Percentiles rank a stretch among this genome's conserved stretches.
These are phyloP conservation scores for Ectemnius lituratus DNA, from an alignment of 2,888 invertebrate genomes.

Conservation along the genomic window DNA sequence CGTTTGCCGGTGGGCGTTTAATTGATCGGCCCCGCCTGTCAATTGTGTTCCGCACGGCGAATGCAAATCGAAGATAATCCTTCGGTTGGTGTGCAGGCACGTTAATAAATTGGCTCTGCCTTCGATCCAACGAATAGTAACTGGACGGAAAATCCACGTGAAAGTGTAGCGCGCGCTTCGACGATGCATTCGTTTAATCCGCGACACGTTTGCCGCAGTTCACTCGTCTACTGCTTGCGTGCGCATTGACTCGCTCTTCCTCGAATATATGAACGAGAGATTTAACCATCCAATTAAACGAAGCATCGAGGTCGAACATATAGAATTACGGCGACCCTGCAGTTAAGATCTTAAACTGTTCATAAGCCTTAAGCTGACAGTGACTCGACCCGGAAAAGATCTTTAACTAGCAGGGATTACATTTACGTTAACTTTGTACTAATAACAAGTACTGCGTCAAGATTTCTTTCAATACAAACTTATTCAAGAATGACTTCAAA, in stretches of 20 bases:
- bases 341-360: too few species aligned
- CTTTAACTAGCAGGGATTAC: too few species aligned
- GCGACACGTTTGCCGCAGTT: neutral
- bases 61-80: slow-evolving; percentile 2
- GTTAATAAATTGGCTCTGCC: slow-evolving; percentile 1
- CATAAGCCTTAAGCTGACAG: too few species aligned
- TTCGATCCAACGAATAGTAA: neutral
- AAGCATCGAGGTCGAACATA: slow-evolving; percentile 4
- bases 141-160: neutral
- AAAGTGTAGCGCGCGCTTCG: neutral
- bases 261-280: slow-evolving; percentile 4
- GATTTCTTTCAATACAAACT: too few species aligned
- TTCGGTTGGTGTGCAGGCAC: neutral
- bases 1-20: neutral
- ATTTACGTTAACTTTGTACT: too few species aligned
- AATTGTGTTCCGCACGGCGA: slow-evolving; percentile 1
- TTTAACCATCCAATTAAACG: slow-evolving; percentile 37
- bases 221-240: neutral
- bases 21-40: neutral
- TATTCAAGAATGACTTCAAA: neutral
- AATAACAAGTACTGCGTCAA: too few species aligned
- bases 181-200: neutral
- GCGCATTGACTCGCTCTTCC: neutral
- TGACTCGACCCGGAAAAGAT: too few species aligned
- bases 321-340: too few species aligned